Percentiles rank a stretch among this genome's conserved stretches.
Conservation (phyloP, 2,888 invertebrate species). For the Troides aeacus region DNA sequence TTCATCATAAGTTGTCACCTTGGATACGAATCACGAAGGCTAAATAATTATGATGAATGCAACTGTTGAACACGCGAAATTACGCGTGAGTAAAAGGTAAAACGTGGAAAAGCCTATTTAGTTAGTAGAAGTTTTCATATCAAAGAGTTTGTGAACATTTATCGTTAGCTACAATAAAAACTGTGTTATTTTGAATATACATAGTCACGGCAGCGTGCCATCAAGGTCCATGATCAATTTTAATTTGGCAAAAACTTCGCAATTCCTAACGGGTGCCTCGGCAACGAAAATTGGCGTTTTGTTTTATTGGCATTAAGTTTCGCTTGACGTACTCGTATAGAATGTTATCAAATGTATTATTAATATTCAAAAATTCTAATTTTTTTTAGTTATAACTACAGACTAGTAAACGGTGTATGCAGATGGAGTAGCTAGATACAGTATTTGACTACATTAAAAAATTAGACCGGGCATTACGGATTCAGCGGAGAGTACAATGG, state of each 20-base stretch:
- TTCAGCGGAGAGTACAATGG: slow-evolving; percentile 72
- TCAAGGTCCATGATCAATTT: slow-evolving; percentile 60
- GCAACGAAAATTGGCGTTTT: not conserved
- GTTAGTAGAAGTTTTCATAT: slow-evolving; percentile 3
- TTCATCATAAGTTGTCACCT: not conserved
- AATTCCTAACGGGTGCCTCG: not conserved
- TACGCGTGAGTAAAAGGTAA: not conserved
- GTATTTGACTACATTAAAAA: slow-evolving; percentile 57
- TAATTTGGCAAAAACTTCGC: slow-evolving; percentile 56
- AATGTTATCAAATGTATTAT: not conserved
- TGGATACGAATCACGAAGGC: not conserved
- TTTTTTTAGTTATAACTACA: not conserved
- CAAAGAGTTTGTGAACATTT: slow-evolving; percentile 30
- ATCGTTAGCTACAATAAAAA: slow-evolving; percentile 48
- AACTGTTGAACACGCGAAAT: not conserved
- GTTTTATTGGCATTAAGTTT: not conserved
- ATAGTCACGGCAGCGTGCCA: slow-evolving; percentile 59
- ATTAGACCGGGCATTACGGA: slow-evolving; percentile 64
- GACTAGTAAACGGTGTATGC: slow-evolving; percentile 27
- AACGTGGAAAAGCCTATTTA: not conserved
- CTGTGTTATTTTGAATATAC: slow-evolving; percentile 49
- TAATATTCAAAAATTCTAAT: not conserved
- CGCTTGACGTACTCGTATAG: not conserved
- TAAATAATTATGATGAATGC: not conserved
- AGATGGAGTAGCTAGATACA: slow-evolving; percentile 46